Percentiles rank a stretch among this genome's conserved stretches.
Conservation (phyloP, 1,140 invertebrate species). For the Chelonus insularis region DNA sequence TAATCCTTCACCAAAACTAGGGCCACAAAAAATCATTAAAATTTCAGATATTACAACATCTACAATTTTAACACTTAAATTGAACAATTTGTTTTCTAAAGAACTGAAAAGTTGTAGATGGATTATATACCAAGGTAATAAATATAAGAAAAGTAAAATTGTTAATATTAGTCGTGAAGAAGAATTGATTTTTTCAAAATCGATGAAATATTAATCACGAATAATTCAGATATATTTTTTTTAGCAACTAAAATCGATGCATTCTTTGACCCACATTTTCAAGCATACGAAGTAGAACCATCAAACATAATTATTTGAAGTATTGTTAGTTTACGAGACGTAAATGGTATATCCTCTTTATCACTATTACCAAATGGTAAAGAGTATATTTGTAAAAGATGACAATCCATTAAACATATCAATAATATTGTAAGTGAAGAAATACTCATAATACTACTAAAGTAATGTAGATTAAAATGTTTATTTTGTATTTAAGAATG, state of each 20-base stretch:
- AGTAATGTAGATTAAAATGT: too few species aligned
- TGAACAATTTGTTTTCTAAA: too few species aligned
- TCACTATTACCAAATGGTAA: neutral
- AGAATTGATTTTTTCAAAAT: neutral
- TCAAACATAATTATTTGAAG: neutral
- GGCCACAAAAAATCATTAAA: too few species aligned
- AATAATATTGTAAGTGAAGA: too few species aligned
- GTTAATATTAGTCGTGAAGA: neutral
- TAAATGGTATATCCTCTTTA: neutral
- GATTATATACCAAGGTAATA: neutral
- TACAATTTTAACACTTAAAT: neutral
- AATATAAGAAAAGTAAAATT: neutral
- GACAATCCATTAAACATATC: too few species aligned
- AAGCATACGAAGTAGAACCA: neutral
- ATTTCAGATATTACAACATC: neutral
- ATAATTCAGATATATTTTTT: neutral
- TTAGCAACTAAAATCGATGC: neutral
- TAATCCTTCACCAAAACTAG: neutral
- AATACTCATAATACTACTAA: too few species aligned
- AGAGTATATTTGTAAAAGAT: neutral
- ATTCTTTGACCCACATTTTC: neutral
- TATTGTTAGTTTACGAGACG: neutral
- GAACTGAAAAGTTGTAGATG: neutral
- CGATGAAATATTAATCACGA: neutral
- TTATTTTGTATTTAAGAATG: too few species aligned